Evolutionary conservation across 2,888 invertebrate species (phyloP), one percentile per base, ranked within the genome.

Genomic region (Protophormia terraenovae): DNA sequence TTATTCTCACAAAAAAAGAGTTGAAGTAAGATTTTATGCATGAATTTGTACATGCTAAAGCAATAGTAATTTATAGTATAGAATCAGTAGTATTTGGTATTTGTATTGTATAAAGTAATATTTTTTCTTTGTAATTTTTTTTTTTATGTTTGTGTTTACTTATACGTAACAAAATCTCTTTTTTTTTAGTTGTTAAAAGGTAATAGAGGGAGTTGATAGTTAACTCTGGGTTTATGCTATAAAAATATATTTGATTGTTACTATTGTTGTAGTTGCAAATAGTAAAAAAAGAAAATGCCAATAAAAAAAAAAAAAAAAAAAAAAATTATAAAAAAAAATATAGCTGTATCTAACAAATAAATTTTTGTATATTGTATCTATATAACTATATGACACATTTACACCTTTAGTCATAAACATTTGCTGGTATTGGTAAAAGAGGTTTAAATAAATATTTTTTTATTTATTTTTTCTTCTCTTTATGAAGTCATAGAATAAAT

Each of bases 181-280:
- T n/a, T n/a, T n/a, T 35, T 35, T 22, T 19, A 45, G 41, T 67
- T 77, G 55, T 58, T 58, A 7, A 77, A 67, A 77, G 55, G 45
- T 58, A 67, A 55, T 58, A 67, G 55, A 58, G 45, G 55, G 66
- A 14, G 66, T 55, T 16, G n/a, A 22, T 12, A 55, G 55, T 67
- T 67, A 16, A 76, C 55, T 41, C 8, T 55, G 32, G 22, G 32
- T 77, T 67, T 66, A 55, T 32, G 29, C 4, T 53, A 55, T 41
- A 67, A 67, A 67, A 55, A 55, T 41, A 66, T 10, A 8, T 55
- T 66, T 67, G 55, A 77, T 67, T 77, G 76, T 45, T 27, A 45
- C 58, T 60, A 72, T 72, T 72, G 72, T 45, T 60, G 32, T 27
- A 38, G 50, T 1, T 19, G 35, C 1, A 8, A 27, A 35, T n/a